Evolutionary conservation across 2,888 invertebrate genomes (phyloP).

Genomic region (Phania funesta): DNA sequence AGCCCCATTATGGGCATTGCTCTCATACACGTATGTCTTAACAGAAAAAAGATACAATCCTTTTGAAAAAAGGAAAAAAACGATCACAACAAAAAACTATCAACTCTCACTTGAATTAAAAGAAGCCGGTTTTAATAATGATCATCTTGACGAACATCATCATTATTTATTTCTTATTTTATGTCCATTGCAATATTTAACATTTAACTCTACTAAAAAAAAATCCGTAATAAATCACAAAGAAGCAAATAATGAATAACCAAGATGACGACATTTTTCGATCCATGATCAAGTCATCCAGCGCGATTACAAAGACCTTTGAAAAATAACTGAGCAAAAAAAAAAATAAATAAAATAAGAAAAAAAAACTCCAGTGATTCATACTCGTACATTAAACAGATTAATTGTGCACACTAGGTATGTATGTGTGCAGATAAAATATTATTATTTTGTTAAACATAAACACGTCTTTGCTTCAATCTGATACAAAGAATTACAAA

Average conservation of each 20-base stretch:
- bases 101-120: slow-evolving; percentile 58
- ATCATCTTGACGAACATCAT: not conserved
- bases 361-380: slow-evolving; percentile 43
- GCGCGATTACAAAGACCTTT: slow-evolving; percentile 55
- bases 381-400: slow-evolving; percentile 55
- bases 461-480: no score
- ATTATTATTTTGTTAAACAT: not conserved
- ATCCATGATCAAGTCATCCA: slow-evolving; percentile 43
- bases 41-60: slow-evolving; percentile 18
- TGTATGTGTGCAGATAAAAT: not conserved
- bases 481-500: slow-evolving; percentile 39
- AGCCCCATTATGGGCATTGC: slow-evolving; percentile 15
- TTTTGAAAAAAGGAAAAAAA: slow-evolving; percentile 13
- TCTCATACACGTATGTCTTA: not conserved
- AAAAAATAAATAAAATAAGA: no score
- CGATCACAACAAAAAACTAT: slow-evolving; percentile 17
- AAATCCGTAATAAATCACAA: slow-evolving; percentile 8
- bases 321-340: no score
- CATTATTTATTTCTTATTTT: slow-evolving; percentile 4
- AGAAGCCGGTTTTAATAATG: slow-evolving; percentile 43
- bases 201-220: not conserved
- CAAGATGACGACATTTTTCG: slow-evolving; percentile 64
- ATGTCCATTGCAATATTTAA: slow-evolving; percentile 9
- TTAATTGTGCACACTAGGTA: slow-evolving; percentile 7
- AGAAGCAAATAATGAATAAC: slow-evolving; percentile 41